Evolutionary conservation across 2,888 invertebrate genomes (phyloP), one percentile per base, ranked within the genome.

Genomic region (Cheilosia grossa): DNA sequence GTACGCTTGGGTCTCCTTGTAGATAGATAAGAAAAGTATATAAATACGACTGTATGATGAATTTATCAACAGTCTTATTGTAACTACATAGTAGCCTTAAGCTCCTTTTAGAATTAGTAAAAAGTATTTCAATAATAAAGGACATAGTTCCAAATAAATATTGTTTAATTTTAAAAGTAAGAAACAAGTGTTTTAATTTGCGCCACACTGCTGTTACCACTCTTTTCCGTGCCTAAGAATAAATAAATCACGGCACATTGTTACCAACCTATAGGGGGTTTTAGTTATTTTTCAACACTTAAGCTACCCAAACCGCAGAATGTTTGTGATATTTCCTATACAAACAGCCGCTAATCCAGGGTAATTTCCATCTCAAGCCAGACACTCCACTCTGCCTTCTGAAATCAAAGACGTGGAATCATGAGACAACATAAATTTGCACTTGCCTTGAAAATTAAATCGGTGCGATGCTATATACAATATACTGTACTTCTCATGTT

Each of bases 341-440:
- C 33, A 10, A 37, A 37, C 30, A 66, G 54, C 54, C 66, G 80
- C 61, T 67, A 74, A 79, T 79, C 64, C 49, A 9, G 33, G 33
- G 64, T 59, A 66, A 80, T 67, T 74, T 67, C 59, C n/a, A n/a
- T n/a, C n/a, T n/a, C n/a, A n/a, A n/a, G n/a, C n/a, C n/a, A n/a
- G n/a, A n/a, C n/a, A n/a, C n/a, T n/a, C n/a, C n/a, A n/a, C n/a
- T n/a, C 63, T 49, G 64, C 44, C 6, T 56, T 66, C 56, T 54
- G 53, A 59, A 82, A 78, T 82, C 78, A 82, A 72, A 82, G 82
- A 66, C 77, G 72, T 67, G 61, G 82, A 82, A 61, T 78, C 82
- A 82, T 82, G 82, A 78, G 82, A 56, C 61, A 61, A 78, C 82
- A 82, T 77, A 78, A 82, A 82, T 82, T 77, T 82, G 40, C 61